phyloP scores from a whole-genome alignment of 2,888 invertebrate species.

The Chrysina gloriosa region DNA sequence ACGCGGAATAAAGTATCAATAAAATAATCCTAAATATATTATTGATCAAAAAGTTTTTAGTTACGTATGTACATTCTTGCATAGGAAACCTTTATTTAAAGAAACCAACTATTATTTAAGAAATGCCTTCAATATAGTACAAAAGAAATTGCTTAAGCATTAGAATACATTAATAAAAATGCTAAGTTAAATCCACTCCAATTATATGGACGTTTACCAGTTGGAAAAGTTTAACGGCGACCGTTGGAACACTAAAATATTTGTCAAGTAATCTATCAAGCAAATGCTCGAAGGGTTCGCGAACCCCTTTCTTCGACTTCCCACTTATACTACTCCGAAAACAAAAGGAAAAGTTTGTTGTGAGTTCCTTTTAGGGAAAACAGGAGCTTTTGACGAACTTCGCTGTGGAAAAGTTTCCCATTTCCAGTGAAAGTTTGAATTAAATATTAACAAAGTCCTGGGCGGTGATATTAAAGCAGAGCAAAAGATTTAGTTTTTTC shows the following conservation, averaged over 20 bases:
- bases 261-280: constrained; percentile 61
- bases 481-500: constrained; percentile 35
- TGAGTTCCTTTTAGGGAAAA: constrained; percentile 47
- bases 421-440: constrained; percentile 45
- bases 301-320: constrained; percentile 41
- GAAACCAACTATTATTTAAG: too few species aligned
- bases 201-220: constrained; percentile 56
- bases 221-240: constrained; percentile 56
- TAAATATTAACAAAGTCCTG: constrained; percentile 44
- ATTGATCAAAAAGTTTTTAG: too few species aligned
- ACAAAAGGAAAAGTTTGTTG: constrained; percentile 49
- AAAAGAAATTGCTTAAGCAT: constrained; percentile 1
- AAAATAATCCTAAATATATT: too few species aligned
- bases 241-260: constrained; percentile 60
- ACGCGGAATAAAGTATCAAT: too few species aligned
- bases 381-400: constrained; percentile 39
- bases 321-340: constrained; percentile 50
- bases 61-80: too few species aligned
- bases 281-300: constrained; percentile 49
- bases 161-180: constrained; percentile 55
- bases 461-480: constrained; percentile 28
- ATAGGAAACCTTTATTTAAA: too few species aligned
- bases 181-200: constrained; percentile 57
- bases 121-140: neutral
- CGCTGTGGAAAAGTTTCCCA: constrained; percentile 37